Percentiles rank a stretch among this genome's conserved stretches.
Conservation (phyloP, 2,888 invertebrate species). For the Drosophila neutralis region DNA sequence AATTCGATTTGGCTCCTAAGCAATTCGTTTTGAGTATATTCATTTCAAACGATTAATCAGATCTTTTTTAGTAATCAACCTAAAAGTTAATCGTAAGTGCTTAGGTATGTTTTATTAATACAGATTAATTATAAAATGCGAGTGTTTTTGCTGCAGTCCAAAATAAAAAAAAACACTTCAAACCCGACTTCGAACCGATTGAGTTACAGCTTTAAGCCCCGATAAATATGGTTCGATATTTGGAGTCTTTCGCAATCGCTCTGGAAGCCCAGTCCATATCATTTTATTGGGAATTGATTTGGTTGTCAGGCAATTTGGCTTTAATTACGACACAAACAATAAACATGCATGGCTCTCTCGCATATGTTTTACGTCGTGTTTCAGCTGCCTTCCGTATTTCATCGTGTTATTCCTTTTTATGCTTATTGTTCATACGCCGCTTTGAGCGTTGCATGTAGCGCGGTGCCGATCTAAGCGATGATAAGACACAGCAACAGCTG, state of each 20-base stretch:
- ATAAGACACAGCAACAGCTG: constrained; percentile 72
- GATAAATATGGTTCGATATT: not conserved
- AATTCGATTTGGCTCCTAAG: not conserved
- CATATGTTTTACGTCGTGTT: constrained; percentile 26
- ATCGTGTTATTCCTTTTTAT: constrained; percentile 12
- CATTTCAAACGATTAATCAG: not conserved
- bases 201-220: not conserved
- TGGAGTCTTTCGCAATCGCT: not conserved
- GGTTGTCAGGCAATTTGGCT: constrained; percentile 21
- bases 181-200: not conserved
- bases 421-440: constrained; percentile 56
- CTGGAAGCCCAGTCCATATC: not conserved
- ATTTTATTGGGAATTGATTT: not conserved
- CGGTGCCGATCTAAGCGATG: constrained; percentile 63
- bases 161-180: not conserved
- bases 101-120: not conserved
- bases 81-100: not conserved
- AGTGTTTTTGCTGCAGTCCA: not conserved
- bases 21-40: not conserved
- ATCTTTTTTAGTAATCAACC: not conserved
- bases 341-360: not conserved
- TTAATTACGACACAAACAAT: constrained; percentile 19
- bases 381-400: constrained; percentile 5
- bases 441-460: constrained; percentile 45
- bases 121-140: not conserved